Conservation (phyloP, 1,140 invertebrate genomes). For the Drosophila sucinea region DNA sequence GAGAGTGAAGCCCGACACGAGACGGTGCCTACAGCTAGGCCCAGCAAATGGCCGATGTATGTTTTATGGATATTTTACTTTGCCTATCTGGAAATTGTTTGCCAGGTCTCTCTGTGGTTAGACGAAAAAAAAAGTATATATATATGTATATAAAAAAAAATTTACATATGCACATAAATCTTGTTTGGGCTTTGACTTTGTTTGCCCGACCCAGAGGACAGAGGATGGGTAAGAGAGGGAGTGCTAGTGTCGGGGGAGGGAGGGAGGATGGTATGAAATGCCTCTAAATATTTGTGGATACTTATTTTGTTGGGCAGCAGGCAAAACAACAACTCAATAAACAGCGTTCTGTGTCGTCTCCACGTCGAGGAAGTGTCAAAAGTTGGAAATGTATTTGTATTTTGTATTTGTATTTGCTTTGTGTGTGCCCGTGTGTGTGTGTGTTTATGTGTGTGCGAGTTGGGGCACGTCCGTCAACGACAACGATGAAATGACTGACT, state of each 20-base stretch:
- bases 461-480: slow-evolving; percentile 39
- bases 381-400: slow-evolving; percentile 69
- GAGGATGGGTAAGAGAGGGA: background rate
- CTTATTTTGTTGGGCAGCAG: slow-evolving; percentile 70
- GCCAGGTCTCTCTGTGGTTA: slow-evolving; percentile 58
- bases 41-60: slow-evolving; percentile 50
- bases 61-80: slow-evolving; percentile 66
- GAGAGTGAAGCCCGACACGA: slow-evolving; percentile 7
- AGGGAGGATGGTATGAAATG: slow-evolving; percentile 39
- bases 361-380: slow-evolving; percentile 71
- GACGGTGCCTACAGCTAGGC: background rate
- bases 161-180: slow-evolving; percentile 80
- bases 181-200: slow-evolving; percentile 69
- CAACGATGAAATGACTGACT: slow-evolving; percentile 23
- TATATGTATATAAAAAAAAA: slow-evolving; percentile 37
- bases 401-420: slow-evolving; percentile 53
- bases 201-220: slow-evolving; percentile 43
- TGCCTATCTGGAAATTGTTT: slow-evolving; percentile 64
- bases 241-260: slow-evolving; percentile 1
- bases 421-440: slow-evolving; percentile 23
- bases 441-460: slow-evolving; percentile 24
- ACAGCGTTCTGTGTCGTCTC: slow-evolving; percentile 49
- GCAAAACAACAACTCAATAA: slow-evolving; percentile 76
- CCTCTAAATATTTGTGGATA: slow-evolving; percentile 79
- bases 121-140: slow-evolving; percentile 7